These are phyloP conservation scores for Gracilinanus agilis DNA, from an alignment of 2,113 vertebrate genomes.

Conservation along the genomic window DNA sequence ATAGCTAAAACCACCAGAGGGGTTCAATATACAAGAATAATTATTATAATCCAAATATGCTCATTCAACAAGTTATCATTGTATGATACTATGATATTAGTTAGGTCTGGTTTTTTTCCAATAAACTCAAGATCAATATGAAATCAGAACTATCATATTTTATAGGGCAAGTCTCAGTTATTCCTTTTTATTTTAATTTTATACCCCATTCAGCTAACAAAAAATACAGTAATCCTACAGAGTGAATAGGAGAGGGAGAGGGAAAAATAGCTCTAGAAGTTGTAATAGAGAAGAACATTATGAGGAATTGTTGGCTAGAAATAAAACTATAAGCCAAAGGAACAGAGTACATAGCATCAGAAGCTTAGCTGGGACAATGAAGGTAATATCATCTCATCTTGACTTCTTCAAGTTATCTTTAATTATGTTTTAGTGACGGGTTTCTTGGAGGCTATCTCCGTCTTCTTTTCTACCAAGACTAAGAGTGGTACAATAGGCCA, in stretches of 20 bases:
- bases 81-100: neutral
- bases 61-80: neutral
- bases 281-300: neutral
- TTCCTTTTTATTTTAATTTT: neutral
- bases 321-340: neutral
- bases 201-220: neutral
- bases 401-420: neutral
- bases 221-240: neutral
- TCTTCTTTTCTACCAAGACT: neutral
- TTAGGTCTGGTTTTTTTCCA: neutral
- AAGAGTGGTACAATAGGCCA: neutral
- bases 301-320: neutral
- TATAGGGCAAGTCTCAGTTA: neutral
- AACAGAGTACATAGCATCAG: neutral
- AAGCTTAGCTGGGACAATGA: neutral
- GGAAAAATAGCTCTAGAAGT: neutral
- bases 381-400: neutral
- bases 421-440: neutral
- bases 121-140: neutral
- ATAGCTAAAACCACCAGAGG: neutral
- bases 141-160: neutral
- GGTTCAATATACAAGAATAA: neutral
- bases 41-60: neutral
- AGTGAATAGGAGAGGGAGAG: neutral
- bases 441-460: neutral